Evolutionary conservation across 2,113 vertebrate species (phyloP).

Genomic region (Conger conger): DNA sequence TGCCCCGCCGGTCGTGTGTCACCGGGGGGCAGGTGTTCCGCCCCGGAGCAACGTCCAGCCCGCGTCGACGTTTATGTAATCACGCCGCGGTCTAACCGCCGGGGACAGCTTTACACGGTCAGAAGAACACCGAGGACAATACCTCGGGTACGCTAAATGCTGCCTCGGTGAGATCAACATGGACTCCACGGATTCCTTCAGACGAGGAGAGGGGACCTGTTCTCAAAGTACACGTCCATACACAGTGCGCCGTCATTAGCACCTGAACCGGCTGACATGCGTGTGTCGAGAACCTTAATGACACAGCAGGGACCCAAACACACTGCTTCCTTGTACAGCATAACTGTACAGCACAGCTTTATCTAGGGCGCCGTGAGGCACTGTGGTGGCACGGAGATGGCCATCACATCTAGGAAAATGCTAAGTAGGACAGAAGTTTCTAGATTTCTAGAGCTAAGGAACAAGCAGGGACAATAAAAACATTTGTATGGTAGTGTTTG

Average conservation of each 20-base stretch:
- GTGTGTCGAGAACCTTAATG: neutral
- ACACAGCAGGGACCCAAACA: neutral
- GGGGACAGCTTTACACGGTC: neutral
- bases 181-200: no score
- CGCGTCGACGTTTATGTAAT: neutral
- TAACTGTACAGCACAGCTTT: neutral
- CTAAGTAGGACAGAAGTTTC: neutral
- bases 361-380: neutral
- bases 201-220: neutral
- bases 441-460: neutral
- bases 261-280: neutral
- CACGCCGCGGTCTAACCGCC: neutral
- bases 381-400: neutral
- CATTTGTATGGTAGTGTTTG: no score
- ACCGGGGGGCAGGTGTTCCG: neutral
- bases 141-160: no score
- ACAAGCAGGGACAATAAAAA: neutral
- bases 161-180: no score
- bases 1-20: neutral
- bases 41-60: neutral
- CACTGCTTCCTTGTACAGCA: neutral
- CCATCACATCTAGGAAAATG: neutral
- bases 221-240: neutral
- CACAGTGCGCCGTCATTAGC: no score
- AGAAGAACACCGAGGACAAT: neutral